Percentiles rank a stretch among this genome's conserved stretches.
phyloP scores from a whole-genome alignment of 2,797 vertebrate species.

The Micrastur ruficollis region DNA sequence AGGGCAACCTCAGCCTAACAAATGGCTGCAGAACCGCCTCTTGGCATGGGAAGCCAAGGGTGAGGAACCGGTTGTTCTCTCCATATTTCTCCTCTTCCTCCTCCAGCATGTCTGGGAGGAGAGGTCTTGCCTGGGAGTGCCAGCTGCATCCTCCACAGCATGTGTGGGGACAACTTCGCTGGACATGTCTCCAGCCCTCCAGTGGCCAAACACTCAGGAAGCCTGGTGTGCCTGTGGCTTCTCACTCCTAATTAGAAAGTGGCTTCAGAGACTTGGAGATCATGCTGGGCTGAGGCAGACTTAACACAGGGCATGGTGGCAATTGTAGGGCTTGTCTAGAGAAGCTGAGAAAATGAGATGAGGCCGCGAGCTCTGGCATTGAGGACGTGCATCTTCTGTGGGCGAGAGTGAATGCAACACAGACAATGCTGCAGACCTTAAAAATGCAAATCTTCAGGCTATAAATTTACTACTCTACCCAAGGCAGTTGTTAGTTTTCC shows the following conservation, averaged over 20 bases:
- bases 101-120: not conserved
- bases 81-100: not conserved
- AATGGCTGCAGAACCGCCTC: not conserved
- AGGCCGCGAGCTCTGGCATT: fast-evolving
- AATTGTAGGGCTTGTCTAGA: not conserved
- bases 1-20: not conserved
- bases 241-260: not conserved
- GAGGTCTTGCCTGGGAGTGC: not conserved
- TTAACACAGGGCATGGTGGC: not conserved
- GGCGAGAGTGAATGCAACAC: not conserved
- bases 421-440: slow-evolving; percentile 49
- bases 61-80: not conserved
- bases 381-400: slow-evolving; percentile 36
- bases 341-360: not conserved
- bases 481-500: slow-evolving; percentile 47
- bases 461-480: slow-evolving; percentile 55
- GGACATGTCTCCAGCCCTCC: not conserved
- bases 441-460: slow-evolving; percentile 71
- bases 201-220: not conserved
- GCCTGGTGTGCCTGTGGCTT: not conserved
- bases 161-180: not conserved
- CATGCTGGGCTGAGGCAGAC: not conserved
- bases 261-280: not conserved
- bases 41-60: not conserved
- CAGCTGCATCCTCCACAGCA: not conserved